A percentile compares a stretch with the other conserved stretches of the same genome.
Evolutionary conservation across 2,888 invertebrate genomes (phyloP).

Genomic region (Polyommatus iphigenia): DNA sequence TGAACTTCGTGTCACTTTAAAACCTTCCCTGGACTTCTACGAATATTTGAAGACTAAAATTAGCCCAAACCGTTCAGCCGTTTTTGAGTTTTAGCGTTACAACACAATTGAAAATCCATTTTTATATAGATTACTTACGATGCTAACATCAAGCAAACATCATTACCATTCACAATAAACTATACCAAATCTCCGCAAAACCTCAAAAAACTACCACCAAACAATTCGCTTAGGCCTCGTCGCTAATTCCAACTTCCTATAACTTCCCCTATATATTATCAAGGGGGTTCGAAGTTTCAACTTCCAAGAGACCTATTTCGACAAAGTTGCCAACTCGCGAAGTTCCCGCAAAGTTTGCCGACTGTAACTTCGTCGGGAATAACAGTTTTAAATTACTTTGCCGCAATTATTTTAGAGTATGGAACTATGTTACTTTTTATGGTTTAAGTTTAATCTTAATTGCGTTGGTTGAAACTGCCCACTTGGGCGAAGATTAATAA

Average conservation of each 20-base stretch:
- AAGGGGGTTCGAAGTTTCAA: slow-evolving; percentile 42
- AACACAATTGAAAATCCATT: too few species aligned
- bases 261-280: slow-evolving; percentile 26
- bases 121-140: too few species aligned
- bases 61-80: too few species aligned
- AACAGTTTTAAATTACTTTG: slow-evolving; percentile 25
- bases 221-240: slow-evolving; percentile 20
- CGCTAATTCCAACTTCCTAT: background rate
- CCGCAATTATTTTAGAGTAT: slow-evolving; percentile 20
- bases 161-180: background rate
- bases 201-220: background rate
- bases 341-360: slow-evolving; percentile 3
- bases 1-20: too few species aligned
- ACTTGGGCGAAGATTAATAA: background rate
- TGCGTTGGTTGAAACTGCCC: background rate
- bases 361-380: background rate
- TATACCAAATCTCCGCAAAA: background rate
- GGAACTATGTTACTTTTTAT: slow-evolving; percentile 25
- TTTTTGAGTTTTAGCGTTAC: too few species aligned
- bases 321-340: slow-evolving; percentile 19
- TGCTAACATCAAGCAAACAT: too few species aligned
- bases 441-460: slow-evolving; percentile 18
- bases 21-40: too few species aligned
- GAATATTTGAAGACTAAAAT: too few species aligned
- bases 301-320: slow-evolving; percentile 46